Conservation (phyloP, 1,140 invertebrate genomes). For the Trissolcus basalis region DNA sequence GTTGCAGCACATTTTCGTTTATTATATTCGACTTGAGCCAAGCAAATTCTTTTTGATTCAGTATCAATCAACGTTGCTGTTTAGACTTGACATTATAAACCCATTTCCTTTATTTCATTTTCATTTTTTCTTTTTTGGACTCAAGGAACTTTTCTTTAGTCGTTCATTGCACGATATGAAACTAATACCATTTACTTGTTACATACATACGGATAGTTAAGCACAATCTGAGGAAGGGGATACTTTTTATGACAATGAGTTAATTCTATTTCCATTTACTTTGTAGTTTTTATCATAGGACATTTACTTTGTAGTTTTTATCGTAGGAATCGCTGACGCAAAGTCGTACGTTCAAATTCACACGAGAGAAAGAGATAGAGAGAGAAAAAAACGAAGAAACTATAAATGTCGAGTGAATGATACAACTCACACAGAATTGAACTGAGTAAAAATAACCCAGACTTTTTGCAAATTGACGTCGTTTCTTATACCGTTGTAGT, state of each 20-base stretch:
- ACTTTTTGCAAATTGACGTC: constrained; percentile 14
- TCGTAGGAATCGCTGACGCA: constrained; percentile 23
- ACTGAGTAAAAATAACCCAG: constrained; percentile 17
- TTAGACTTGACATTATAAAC: background rate
- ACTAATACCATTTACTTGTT: constrained; percentile 8
- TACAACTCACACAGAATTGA: too few relatives aligned
- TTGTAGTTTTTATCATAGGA: constrained; percentile 8
- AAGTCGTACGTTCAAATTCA: background rate
- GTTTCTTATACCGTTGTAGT: constrained; percentile 7
- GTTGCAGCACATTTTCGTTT: constrained; percentile 1
- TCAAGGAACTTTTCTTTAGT: constrained; percentile 9
- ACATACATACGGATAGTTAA: constrained; percentile 25
- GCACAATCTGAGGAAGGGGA: too few relatives aligned
- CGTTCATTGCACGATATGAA: constrained; percentile 8
- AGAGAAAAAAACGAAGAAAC: too few relatives aligned
- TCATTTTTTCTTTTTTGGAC: constrained; percentile 3
- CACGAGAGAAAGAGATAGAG: too few relatives aligned
- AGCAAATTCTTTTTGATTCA: constrained; percentile 8
- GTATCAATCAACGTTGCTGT: background rate
- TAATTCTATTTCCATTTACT: constrained; percentile 13
- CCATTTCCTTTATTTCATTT: background rate
- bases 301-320: constrained; percentile 6
- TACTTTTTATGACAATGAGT: background rate
- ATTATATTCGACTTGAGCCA: constrained; percentile 3
- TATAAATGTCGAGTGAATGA: too few relatives aligned